Conservation (phyloP, 2,888 invertebrate species). For the Stramonita haemastoma region DNA sequence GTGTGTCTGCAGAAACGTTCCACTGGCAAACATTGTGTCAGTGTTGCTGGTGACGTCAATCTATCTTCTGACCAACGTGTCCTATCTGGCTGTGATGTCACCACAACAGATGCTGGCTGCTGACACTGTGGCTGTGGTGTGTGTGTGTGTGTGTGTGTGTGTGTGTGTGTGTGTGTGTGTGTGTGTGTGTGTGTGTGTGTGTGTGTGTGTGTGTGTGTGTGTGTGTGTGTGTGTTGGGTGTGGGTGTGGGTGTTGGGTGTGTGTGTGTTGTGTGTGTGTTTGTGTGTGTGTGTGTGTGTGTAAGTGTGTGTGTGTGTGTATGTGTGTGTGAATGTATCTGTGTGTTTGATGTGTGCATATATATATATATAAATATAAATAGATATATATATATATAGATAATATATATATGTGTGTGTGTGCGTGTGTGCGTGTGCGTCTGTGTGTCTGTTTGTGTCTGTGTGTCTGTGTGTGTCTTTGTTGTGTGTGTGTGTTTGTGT, state of each 20-base stretch:
- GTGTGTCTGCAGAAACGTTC: conserved; percentile 84
- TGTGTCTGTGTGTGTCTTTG: too few species aligned
- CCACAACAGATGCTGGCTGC: conserved; percentile 86
- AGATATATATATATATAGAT: too few species aligned
- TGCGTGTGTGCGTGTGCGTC: too few species aligned
- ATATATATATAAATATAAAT: too few species aligned
- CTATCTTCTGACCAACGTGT: conserved; percentile 89
- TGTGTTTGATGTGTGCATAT: background rate
- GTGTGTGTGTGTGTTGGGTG: background rate
- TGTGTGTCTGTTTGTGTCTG: too few species aligned
- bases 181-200: background rate
- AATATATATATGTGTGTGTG: too few species aligned
- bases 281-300: background rate
- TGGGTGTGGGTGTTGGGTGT: background rate
- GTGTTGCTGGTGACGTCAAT: conserved; percentile 87
- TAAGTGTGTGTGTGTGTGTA: too few species aligned
- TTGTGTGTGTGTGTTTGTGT: too few species aligned
- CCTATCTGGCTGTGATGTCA: conserved; percentile 89
- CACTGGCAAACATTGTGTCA: conserved; percentile 87
- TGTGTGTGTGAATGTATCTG: background rate
- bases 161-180: conserved; percentile 15
- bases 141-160: too few species aligned
- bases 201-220: background rate
- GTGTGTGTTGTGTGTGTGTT: background rate
- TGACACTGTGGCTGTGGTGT: conserved; percentile 87